Percentiles rank a stretch among this genome's conserved stretches.
Conservation (phyloP, 2,113 vertebrate genomes). For the Hippocampus barbouri region DNA sequence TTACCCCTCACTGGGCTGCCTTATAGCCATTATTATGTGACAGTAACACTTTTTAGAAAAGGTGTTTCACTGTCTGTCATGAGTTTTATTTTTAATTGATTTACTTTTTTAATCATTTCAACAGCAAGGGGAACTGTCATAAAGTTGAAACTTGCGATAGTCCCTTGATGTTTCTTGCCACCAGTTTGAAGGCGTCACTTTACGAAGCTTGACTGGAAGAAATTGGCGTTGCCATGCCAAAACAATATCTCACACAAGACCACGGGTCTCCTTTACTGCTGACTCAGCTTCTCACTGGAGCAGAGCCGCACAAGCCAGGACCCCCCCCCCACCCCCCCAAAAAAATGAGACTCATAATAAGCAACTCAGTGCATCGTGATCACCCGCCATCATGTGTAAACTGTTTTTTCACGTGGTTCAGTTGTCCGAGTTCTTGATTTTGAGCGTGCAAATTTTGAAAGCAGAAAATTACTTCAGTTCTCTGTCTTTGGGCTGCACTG, state of each 20-base stretch:
- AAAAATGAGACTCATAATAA: conserved; percentile 13
- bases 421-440: conserved; percentile 76
- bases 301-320: conserved; percentile 23
- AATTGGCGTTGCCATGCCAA: conserved; percentile 58
- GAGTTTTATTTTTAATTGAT: not conserved
- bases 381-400: conserved; percentile 63
- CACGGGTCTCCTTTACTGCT: conserved; percentile 37
- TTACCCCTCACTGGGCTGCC: not conserved
- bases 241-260: conserved; percentile 45
- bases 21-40: not conserved
- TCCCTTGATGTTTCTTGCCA: conserved; percentile 34
- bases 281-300: conserved; percentile 48
- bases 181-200: conserved; percentile 11
- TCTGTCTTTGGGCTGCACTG: conserved; percentile 79
- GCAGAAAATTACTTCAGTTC: conserved; percentile 76
- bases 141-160: conserved; percentile 30
- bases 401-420: conserved; percentile 84
- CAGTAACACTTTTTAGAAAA: conserved; percentile 54
- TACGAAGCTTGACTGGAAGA: conserved; percentile 37
- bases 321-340: not conserved
- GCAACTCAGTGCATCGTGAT: conserved; percentile 34
- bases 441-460: conserved; percentile 23
- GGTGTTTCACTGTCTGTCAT: conserved; percentile 14
- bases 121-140: conserved; percentile 47
- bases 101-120: not conserved